Base-by-base conservation (phyloP, 1,140 invertebrate species). In the Conus ventricosus region DNA sequence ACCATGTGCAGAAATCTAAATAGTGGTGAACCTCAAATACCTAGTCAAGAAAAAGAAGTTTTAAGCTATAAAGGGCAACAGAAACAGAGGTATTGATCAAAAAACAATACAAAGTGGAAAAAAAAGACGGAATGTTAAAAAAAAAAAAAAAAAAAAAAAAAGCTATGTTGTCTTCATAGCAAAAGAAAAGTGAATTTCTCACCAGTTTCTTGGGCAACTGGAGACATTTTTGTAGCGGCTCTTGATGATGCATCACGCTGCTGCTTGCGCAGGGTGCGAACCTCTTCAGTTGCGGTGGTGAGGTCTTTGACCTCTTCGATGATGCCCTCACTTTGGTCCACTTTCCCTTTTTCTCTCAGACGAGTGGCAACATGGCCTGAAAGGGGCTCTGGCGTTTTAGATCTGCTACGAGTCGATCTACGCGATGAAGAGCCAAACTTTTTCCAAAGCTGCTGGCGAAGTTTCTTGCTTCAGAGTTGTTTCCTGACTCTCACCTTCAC, bases 241-340 rank as follows among this genome's bases (percentile, higher is more conserved):
- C 55, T 78, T 51, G 17, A 51, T 6, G 51, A 51, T 23, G 80
- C 17, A 8, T 84, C 82, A 6, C 54, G n/a, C 57, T 84, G 82
- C n/a, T 84, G 82, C 25, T 63, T 84, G 27, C 82, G 82, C 17
- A 23, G 13, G 55, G 23, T 84, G 54, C 82, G 82, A 54, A 84
- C 55, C 57, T 84, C 55, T 15, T 84, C 82, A 0, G 82, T 84
- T 13, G 55, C 82, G n/a, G 27, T 25, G 82, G 82, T 51, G 25
- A 84, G 51, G 57, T 84, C 82, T 55, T 84, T 60, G 23, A 63
- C 55, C 82, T 63, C 82, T 25, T 80, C 78, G 8, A 27, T 25
- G 57, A 53, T n/a, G 23, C 23, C 10, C 23, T 60, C 55, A 57
- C 17, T 51, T 20, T 83, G 39, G 20, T 27, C 53, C 10, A 7